Evolutionary conservation across 2,113 vertebrate species (phyloP), one percentile per base, ranked within the genome.

Genomic region (Rhynchopsitta pachyrhyncha): DNA sequence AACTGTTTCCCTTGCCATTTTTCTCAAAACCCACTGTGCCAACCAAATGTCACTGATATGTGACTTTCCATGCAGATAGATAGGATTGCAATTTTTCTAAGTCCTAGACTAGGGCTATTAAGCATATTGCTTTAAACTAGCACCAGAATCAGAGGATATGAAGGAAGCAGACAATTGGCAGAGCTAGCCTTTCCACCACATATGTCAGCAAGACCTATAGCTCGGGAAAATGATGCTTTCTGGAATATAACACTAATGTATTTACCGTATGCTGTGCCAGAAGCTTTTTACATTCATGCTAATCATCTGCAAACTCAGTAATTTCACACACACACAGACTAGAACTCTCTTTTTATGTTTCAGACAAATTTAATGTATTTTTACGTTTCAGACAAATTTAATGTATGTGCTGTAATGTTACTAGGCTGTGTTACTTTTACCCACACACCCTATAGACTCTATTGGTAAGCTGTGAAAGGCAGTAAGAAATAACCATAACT

Each of bases 121-220:
- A 90, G 35, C 53, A 60, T 71, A 90, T 52, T 93, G 60, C 71
- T 96, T 95, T 88, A 90, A 74, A 84, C 47, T 52, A 75, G 44
- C 80, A 92, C 85, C 47, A 88, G 39, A 96, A 71, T 55, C 16
- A 12, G 82, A 90, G 86, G 80, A 70, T 82, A 57, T 84, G 92
- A 93, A 94, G 52, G 86, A 94, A 92, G 77, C 62, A 94, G 86
- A 84, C 68, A 95, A 80, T 37, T 97, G 92, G 96, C 96, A 97
- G 73, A 81, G 84, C 20, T 81, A 29, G 41, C 7, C 62, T 79
- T 90, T 92, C 83, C 49, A 92, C 86, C 88, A 93, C 92, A 93
- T 92, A 86, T 89, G 95, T 92, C 93, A 95, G 79, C 44, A 95
- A 96, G 95, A 90, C 39, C 77, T 90, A 52, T 81, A 88, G 88